phyloP scores from a whole-genome alignment of 2,888 invertebrate genomes.

The Macrophya annulata region DNA sequence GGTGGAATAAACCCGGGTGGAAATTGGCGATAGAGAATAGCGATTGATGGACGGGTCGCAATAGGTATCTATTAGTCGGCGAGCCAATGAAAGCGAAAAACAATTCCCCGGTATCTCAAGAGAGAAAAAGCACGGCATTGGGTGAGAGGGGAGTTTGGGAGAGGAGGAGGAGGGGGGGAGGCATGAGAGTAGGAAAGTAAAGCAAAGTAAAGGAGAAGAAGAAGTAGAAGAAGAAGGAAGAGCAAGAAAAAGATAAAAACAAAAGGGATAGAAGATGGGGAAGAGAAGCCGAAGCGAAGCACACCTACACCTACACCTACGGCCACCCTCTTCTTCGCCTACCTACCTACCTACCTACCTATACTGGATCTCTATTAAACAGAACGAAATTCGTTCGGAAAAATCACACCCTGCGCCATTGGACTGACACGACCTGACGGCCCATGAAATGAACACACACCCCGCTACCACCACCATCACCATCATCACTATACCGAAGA shows the following conservation, averaged over 20 bases:
- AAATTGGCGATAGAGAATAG: slow-evolving; percentile 34
- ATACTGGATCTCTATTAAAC: slow-evolving; percentile 72
- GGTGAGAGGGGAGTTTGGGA: neutral
- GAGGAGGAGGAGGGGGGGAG: neutral
- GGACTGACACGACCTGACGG: slow-evolving; percentile 76
- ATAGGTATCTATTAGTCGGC: slow-evolving; percentile 68
- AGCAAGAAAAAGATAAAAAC: slow-evolving; percentile 25
- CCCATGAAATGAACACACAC: slow-evolving; percentile 78
- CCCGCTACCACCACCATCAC: neutral
- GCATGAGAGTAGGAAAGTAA: slow-evolving; percentile 25
- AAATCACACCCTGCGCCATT: slow-evolving; percentile 74
- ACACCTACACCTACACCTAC: slow-evolving; percentile 36
- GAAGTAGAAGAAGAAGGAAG: slow-evolving; percentile 4
- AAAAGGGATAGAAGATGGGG: slow-evolving; percentile 37
- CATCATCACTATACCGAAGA: neutral
- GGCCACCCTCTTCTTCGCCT: neutral
- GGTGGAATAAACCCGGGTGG: slow-evolving; percentile 1
- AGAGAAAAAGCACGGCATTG: slow-evolving; percentile 5
- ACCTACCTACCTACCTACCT: slow-evolving; percentile 32
- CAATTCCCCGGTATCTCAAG: slow-evolving; percentile 64
- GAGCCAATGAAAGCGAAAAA: slow-evolving; percentile 67
- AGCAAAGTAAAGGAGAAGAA: neutral
- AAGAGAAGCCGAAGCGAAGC: slow-evolving; percentile 50
- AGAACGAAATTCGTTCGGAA: slow-evolving; percentile 74
- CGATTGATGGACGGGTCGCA: slow-evolving; percentile 36